Base-by-base conservation (phyloP, 2,888 invertebrate species). In the Drosophila phalerata region DNA sequence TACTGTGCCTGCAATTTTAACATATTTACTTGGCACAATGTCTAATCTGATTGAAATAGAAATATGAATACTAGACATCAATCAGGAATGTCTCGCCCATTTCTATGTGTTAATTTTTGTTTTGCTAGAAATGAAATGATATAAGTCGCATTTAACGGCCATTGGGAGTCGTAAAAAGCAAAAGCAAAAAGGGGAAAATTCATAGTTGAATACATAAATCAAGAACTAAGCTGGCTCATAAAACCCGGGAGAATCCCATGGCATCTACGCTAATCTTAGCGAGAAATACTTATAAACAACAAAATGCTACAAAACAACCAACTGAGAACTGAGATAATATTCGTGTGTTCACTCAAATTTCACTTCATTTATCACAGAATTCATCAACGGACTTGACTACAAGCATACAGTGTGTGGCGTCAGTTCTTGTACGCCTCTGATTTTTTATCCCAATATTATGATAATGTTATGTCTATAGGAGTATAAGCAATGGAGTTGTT, bases 361-460 rank as follows among this genome's bases (percentile, higher is more conserved):
- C 67, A 83, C 73, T 74, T 77, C 70, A 78, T 83, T 74, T 78
- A 72, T 80, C 80, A 82, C 64, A 68, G 69, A 68, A 73, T 73
- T 64, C 73, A 79, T 79, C 82, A 81, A 65, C 80, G 43, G 28
- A 45, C 30, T 47, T 28, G 47, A 47, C 47, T 28, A 5, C 28
- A 10, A 47, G 28, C 17, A n/a, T 37, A 53, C 56, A 56, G 22
- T 55, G 5, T 3, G 32, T 32, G 55, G 9, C 32, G 32, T 17
- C 53, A 32, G 42, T 42, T 43, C 32, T 43, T 34, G 34, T n/a
- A 30, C 55, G 13, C 15, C 25, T 52, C 13, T 38, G 10, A 22
- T 25, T 11, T 25, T 9, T 34, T 56, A 37, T 45, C 11, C 15
- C 13, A 47, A 47, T 37, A 51, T 22, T 22, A 5, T 51, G 22